Evolutionary conservation across 2,888 invertebrate genomes (phyloP).

Genomic region (Electrophaes corylata): DNA sequence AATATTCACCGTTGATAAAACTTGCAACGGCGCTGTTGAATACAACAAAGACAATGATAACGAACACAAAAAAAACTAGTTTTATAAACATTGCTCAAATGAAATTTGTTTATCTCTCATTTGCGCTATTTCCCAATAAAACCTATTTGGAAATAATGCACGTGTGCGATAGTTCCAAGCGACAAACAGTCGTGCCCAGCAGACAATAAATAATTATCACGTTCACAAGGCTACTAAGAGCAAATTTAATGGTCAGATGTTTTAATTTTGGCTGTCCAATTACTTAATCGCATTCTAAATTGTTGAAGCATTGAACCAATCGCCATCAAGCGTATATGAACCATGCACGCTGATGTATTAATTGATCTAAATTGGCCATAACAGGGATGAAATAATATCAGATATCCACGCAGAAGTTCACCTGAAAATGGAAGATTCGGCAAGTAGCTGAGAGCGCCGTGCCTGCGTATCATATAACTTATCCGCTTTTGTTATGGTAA

Average conservation of each 20-base stretch:
- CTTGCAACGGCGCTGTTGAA: constrained; percentile 20
- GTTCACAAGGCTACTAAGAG: constrained; percentile 17
- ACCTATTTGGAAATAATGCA: constrained; percentile 29
- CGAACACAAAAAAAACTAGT: constrained; percentile 26
- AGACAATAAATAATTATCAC: constrained; percentile 14
- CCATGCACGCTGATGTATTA: constrained; percentile 48
- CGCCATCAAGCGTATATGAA: constrained; percentile 25
- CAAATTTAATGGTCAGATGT: constrained; percentile 20
- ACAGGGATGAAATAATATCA: constrained; percentile 54
- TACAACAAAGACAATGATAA: constrained; percentile 27
- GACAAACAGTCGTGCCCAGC: constrained; percentile 14
- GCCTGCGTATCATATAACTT: constrained; percentile 75
- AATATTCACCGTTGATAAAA: constrained; percentile 36
- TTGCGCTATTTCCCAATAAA: constrained; percentile 5
- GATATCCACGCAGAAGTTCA: constrained; percentile 55
- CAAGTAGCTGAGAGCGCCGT: constrained; percentile 48
- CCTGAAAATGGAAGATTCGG: constrained; percentile 65
- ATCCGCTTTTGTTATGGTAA: constrained; percentile 79
- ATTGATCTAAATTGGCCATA: constrained; percentile 60
- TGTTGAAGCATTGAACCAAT: constrained; percentile 28
- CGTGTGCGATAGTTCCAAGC: constrained; percentile 20
- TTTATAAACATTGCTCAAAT: constrained; percentile 33
- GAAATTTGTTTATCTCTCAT: constrained; percentile 24
- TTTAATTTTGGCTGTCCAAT: constrained; percentile 29
- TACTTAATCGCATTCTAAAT: constrained; percentile 31